Evolutionary conservation across 2,797 vertebrate species (phyloP).

Genomic region (Martes flavigula): DNA sequence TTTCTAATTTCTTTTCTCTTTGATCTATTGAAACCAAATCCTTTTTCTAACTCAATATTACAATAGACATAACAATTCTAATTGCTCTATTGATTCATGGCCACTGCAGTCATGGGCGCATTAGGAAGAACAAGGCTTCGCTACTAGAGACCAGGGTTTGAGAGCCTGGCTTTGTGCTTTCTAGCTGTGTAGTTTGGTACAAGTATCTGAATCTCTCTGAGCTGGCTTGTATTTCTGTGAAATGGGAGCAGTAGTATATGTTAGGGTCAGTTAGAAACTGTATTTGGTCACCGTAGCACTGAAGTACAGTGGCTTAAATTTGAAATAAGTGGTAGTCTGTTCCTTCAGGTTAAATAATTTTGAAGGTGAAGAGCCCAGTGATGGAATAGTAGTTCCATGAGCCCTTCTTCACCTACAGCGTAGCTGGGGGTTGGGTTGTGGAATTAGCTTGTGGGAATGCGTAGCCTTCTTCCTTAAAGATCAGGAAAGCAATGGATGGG

Average conservation of each 20-base stretch:
- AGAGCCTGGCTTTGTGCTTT: background rate
- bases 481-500: background rate
- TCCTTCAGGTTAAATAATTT: background rate
- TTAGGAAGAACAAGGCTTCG: constrained; percentile 51
- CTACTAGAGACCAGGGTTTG: background rate
- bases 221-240: background rate
- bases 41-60: constrained; percentile 73
- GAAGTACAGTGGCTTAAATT: background rate
- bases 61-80: constrained; percentile 78
- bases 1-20: constrained; percentile 77
- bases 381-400: background rate
- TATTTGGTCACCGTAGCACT: background rate
- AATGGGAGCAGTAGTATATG: background rate
- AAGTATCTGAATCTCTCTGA: background rate
- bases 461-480: background rate
- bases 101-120: background rate
- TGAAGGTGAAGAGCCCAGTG: too few relatives aligned
- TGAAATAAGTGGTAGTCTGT: background rate
- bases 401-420: background rate
- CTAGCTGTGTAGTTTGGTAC: background rate
- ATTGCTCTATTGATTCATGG: constrained; percentile 75
- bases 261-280: background rate
- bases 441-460: background rate
- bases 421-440: background rate
- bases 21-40: constrained; percentile 77